These are phyloP conservation scores for Brotula barbata DNA, from an alignment of 2,797 vertebrate species.

Conservation along the genomic window DNA sequence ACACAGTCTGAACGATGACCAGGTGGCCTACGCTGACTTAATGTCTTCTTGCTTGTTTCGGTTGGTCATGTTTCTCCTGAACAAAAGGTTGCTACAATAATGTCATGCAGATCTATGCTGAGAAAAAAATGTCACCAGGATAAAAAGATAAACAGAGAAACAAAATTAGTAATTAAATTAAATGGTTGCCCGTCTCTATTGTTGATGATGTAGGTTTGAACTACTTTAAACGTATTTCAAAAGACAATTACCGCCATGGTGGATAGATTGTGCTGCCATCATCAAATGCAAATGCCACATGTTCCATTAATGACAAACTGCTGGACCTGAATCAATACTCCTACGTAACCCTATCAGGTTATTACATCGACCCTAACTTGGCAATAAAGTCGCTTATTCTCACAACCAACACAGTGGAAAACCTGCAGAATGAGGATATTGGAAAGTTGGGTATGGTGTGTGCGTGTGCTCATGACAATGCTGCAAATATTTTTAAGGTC, in stretches of 20 bases:
- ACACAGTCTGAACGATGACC: too few relatives aligned
- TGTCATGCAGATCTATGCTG: too few relatives aligned
- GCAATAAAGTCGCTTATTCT: not conserved
- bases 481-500: conserved; percentile 1
- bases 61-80: too few relatives aligned
- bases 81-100: too few relatives aligned
- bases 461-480: not conserved
- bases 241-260: not conserved
- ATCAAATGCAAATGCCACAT: not conserved
- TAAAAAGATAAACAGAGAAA: too few relatives aligned
- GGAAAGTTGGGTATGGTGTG: not conserved
- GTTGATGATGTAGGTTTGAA: conserved; percentile 1
- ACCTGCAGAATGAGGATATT: not conserved
- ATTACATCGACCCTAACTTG: not conserved
- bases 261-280: not conserved
- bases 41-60: too few relatives aligned
- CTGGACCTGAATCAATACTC: not conserved
- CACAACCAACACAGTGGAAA: not conserved
- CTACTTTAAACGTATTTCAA: not conserved
- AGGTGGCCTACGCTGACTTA: too few relatives aligned
- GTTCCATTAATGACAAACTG: not conserved
- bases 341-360: not conserved
- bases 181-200: not conserved
- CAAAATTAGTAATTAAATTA: too few relatives aligned
- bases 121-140: too few relatives aligned